Evolutionary conservation across 1,140 invertebrate species (phyloP).

Genomic region (Drosophila pachea): DNA sequence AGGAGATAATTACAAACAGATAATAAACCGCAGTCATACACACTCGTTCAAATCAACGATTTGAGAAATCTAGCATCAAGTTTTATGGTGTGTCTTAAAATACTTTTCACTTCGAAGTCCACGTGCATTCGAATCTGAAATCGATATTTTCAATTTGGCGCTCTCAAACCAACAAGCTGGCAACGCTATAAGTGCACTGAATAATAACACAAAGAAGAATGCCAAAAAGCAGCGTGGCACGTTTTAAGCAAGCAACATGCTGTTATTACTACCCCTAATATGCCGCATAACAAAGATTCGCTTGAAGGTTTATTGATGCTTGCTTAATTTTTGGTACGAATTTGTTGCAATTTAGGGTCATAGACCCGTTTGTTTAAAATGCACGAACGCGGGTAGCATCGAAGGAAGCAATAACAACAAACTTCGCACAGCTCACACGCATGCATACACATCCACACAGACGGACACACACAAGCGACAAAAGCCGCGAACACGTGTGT

Average conservation of each 20-base stretch:
- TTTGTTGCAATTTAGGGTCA: neutral
- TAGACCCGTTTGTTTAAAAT: neutral
- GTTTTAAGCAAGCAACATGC: slow-evolving; percentile 54
- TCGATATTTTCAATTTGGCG: slow-evolving; percentile 25
- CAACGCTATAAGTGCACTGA: slow-evolving; percentile 40
- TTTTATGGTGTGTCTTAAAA: too few species aligned
- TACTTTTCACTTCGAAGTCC: too few species aligned
- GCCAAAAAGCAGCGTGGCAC: slow-evolving; percentile 59
- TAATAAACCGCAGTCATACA: neutral
- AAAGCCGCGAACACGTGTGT: slow-evolving; percentile 37
- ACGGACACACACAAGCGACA: slow-evolving; percentile 17
- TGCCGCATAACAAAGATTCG: slow-evolving; percentile 4
- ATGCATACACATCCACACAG: slow-evolving; percentile 16
- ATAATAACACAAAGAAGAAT: slow-evolving; percentile 27
- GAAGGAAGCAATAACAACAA: slow-evolving; percentile 52
- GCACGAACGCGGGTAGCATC: too few species aligned
- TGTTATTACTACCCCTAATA: slow-evolving; percentile 21
- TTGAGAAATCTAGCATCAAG: neutral
- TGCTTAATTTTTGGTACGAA: neutral
- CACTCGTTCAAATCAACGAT: neutral
- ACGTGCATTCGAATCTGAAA: slow-evolving; percentile 20
- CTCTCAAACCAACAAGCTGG: slow-evolving; percentile 26
- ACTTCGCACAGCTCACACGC: slow-evolving; percentile 14
- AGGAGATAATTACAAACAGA: neutral
- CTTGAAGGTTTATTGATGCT: neutral